phyloP scores from a whole-genome alignment of 2,888 invertebrate genomes.

The Frankliniella intonsa region DNA sequence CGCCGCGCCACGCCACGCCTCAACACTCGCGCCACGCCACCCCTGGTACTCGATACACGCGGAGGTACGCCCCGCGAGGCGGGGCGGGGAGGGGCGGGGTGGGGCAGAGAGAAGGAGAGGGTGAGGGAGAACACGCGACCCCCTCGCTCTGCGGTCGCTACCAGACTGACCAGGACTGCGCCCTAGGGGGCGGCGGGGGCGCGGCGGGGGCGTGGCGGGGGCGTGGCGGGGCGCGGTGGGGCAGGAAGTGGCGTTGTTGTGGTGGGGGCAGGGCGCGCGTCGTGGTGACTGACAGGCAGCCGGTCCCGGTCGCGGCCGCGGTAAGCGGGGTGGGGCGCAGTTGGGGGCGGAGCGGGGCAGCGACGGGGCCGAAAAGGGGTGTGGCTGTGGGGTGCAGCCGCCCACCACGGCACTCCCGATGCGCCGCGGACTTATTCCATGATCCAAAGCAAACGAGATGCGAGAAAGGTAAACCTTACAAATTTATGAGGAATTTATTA shows the following conservation, averaged over 20 bases:
- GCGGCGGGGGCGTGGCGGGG: background rate
- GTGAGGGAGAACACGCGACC: background rate
- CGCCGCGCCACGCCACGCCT: background rate
- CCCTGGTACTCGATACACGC: background rate
- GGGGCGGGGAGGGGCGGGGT: background rate
- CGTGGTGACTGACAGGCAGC: background rate
- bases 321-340: too few relatives aligned
- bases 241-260: background rate
- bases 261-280: background rate
- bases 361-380: too few relatives aligned
- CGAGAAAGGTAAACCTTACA: too few relatives aligned
- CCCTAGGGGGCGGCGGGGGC: background rate
- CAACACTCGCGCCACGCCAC: background rate
- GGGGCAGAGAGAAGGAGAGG: background rate
- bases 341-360: too few relatives aligned
- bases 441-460: too few relatives aligned
- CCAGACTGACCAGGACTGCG: background rate
- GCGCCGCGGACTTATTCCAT: too few relatives aligned
- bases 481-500: too few relatives aligned
- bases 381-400: too few relatives aligned
- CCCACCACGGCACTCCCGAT: too few relatives aligned
- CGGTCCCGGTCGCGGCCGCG: too few relatives aligned
- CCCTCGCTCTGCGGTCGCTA: background rate
- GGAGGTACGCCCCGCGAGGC: background rate
- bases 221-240: background rate